These are phyloP conservation scores for Phenganax subtilis DNA, from an alignment of 92 coral and sea anemone species.

Conservation along the genomic window DNA sequence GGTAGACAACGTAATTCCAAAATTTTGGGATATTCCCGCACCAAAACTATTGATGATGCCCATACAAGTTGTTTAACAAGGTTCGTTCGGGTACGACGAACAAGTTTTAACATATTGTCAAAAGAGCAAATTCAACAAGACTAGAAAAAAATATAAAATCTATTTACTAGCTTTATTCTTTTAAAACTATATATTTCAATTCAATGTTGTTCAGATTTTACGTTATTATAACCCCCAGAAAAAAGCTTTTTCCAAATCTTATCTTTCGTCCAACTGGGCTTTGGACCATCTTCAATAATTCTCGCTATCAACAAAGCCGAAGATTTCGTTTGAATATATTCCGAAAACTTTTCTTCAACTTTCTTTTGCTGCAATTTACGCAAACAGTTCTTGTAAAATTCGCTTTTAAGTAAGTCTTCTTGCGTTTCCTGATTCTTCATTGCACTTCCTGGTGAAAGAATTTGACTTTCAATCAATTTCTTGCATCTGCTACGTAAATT, in stretches of 20 bases:
- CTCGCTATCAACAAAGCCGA: constrained; percentile 29
- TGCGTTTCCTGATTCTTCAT: not conserved
- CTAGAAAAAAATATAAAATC: too few species aligned
- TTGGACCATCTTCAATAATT: constrained; percentile 19
- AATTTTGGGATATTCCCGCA: too few species aligned
- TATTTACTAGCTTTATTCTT: too few species aligned
- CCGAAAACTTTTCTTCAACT: not conserved
- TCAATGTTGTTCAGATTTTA: not conserved
- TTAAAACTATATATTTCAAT: too few species aligned
- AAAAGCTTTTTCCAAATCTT: constrained; percentile 11
- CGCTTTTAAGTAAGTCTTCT: not conserved
- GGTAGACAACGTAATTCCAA: too few species aligned
- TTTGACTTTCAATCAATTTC: not conserved
- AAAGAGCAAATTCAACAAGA: too few species aligned
- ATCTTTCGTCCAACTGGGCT: constrained; percentile 18
- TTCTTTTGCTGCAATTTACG: not conserved
- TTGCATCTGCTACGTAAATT: constrained; percentile 5
- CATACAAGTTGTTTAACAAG: too few species aligned
- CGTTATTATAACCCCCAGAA: not conserved
- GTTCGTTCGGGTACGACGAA: too few species aligned
- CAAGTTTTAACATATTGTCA: too few species aligned
- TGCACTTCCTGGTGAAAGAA: not conserved
- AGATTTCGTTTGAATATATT: not conserved
- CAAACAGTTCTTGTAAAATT: constrained; percentile 13
- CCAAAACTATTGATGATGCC: too few species aligned